Conservation (phyloP, 2,888 invertebrate genomes). For the Griposia aprilina region DNA sequence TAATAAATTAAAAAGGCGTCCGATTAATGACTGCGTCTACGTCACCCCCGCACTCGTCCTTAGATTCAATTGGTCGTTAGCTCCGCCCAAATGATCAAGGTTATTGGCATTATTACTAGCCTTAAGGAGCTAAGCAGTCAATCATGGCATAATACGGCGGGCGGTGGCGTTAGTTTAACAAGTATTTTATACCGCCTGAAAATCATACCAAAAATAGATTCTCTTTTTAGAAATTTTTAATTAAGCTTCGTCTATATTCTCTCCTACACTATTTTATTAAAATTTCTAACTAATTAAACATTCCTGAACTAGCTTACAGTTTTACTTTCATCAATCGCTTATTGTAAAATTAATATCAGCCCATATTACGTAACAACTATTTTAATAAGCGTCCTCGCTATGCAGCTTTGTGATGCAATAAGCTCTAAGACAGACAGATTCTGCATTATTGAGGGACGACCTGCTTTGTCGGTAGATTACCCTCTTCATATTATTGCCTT, state of each 20-base stretch:
- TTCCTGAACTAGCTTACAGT: neutral
- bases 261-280: neutral
- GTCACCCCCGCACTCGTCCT: too few species aligned
- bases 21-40: too few species aligned
- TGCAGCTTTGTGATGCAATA: neutral
- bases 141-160: too few species aligned
- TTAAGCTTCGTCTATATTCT: neutral
- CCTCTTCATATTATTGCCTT: neutral
- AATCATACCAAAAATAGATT: neutral
- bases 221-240: neutral
- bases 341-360: neutral
- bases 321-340: constrained; percentile 1
- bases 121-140: too few species aligned
- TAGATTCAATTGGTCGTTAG: too few species aligned
- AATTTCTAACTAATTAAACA: neutral
- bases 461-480: neutral
- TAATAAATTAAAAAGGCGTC: too few species aligned
- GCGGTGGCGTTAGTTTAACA: too few species aligned
- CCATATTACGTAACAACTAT: neutral
- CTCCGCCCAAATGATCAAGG: too few species aligned
- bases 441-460: neutral
- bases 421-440: neutral
- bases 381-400: constrained; percentile 6
- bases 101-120: too few species aligned
- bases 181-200: too few species aligned